Evolutionary conservation across 2,888 invertebrate species (phyloP).

Genomic region (Vesta saturnalis): DNA sequence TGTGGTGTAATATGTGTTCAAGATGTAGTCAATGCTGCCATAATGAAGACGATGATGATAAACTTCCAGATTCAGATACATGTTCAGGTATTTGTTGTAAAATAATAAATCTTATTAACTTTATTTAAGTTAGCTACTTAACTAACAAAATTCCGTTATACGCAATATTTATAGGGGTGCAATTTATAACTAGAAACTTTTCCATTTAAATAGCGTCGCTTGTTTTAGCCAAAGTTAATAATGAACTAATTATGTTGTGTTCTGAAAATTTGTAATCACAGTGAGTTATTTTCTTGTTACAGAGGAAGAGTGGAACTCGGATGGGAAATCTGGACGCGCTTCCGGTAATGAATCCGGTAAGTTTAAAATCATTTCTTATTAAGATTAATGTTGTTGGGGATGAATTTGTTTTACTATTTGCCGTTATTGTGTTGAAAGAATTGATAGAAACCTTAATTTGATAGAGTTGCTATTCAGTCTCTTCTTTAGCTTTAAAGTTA

Average conservation of each 20-base stretch:
- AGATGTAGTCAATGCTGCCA: conserved; percentile 60
- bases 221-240: conserved; percentile 26
- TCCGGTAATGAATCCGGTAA: conserved; percentile 61
- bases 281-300: conserved; percentile 55
- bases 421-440: too few relatives aligned
- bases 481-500: too few relatives aligned
- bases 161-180: too few relatives aligned
- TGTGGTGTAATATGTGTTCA: conserved; percentile 56
- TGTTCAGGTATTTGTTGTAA: conserved; percentile 59
- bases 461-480: too few relatives aligned
- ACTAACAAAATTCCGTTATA: too few relatives aligned
- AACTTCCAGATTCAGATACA: conserved; percentile 55
- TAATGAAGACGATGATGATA: conserved; percentile 58
- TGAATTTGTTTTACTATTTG: too few relatives aligned
- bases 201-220: conserved; percentile 17
- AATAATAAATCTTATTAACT: conserved; percentile 12
- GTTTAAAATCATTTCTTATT: conserved; percentile 38
- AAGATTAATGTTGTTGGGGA: background rate
- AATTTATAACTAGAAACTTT: conserved; percentile 28
- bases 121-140: conserved; percentile 1
- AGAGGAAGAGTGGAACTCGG: conserved; percentile 73
- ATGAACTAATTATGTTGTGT: conserved; percentile 30
- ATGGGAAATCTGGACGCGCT: conserved; percentile 64
- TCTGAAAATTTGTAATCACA: conserved; percentile 24
- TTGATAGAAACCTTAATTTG: too few relatives aligned